These are phyloP conservation scores for Drosophila eugracilis DNA, from an alignment of 1,140 invertebrate species.

Conservation along the genomic window DNA sequence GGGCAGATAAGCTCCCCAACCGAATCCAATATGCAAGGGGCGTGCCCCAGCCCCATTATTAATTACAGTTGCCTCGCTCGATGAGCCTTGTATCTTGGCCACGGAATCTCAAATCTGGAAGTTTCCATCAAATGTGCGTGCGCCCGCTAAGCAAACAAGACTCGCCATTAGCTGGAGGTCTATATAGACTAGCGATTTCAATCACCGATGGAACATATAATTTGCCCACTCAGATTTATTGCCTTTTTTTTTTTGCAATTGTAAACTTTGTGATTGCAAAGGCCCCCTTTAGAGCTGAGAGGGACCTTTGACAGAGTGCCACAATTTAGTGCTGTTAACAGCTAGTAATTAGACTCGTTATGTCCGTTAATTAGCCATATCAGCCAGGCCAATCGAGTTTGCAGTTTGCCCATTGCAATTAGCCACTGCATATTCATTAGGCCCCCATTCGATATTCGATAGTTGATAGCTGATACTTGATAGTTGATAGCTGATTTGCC, in stretches of 20 bases:
- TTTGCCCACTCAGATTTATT: constrained; percentile 51
- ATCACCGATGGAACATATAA: constrained; percentile 44
- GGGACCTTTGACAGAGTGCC: constrained; percentile 57
- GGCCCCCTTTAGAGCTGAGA: background rate
- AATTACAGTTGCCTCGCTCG: constrained; percentile 22
- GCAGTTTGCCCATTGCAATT: constrained; percentile 57
- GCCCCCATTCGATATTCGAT: constrained; percentile 6
- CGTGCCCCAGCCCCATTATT: constrained; percentile 26
- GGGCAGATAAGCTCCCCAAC: constrained; percentile 45
- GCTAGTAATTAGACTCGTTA: constrained; percentile 76
- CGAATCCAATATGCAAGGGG: constrained; percentile 39
- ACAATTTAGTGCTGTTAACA: constrained; percentile 79
- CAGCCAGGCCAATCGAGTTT: constrained; percentile 28
- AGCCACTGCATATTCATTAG: constrained; percentile 68
- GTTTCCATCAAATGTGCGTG: constrained; percentile 70
- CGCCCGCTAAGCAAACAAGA: constrained; percentile 66
- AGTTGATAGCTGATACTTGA: background rate
- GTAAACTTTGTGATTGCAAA: constrained; percentile 24
- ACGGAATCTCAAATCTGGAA: constrained; percentile 31
- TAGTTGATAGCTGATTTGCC: background rate
- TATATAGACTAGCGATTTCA: constrained; percentile 52
- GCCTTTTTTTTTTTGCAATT: constrained; percentile 40
- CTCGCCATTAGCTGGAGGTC: constrained; percentile 26
- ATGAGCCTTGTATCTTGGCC: constrained; percentile 10
- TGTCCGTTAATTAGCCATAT: constrained; percentile 74